Evolutionary conservation across 2,797 vertebrate genomes (phyloP).

Genomic region (Sparidentex hasta): DNA sequence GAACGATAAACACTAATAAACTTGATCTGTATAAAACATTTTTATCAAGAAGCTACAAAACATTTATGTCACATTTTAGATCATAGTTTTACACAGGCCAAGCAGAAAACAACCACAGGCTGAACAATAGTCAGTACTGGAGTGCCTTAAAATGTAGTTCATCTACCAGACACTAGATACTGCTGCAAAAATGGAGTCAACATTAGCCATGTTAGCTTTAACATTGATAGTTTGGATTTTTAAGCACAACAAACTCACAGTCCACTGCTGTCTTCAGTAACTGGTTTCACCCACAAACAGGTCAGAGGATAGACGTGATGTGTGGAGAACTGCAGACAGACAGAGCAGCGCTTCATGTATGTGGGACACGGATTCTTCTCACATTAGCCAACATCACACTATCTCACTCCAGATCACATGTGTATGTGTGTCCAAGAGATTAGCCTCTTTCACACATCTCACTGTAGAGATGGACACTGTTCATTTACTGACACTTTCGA

Average conservation of each 20-base stretch:
- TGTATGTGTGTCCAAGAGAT: background rate
- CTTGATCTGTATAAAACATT: background rate
- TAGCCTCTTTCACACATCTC: background rate
- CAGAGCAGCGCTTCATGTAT: background rate
- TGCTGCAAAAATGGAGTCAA: background rate
- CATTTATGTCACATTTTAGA: too few relatives aligned
- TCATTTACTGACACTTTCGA: too few relatives aligned
- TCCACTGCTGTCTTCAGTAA: conserved; percentile 89
- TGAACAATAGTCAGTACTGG: background rate
- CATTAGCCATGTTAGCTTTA: background rate
- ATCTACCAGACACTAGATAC: background rate
- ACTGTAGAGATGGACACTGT: background rate
- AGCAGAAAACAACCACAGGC: background rate
- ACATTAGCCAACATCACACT: background rate
- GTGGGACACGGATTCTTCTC: background rate
- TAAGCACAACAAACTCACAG: conserved; percentile 87
- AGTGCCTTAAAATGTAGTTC: background rate
- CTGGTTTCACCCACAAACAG: conserved; percentile 94
- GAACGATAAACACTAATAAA: background rate
- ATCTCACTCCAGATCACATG: background rate
- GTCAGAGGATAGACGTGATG: conserved; percentile 92
- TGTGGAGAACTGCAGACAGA: conserved; percentile 90
- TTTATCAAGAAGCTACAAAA: background rate
- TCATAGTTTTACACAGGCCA: too few relatives aligned
- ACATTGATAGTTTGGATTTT: background rate